Conservation (phyloP, 2,888 invertebrate genomes). For the Tenodera sinensis region DNA sequence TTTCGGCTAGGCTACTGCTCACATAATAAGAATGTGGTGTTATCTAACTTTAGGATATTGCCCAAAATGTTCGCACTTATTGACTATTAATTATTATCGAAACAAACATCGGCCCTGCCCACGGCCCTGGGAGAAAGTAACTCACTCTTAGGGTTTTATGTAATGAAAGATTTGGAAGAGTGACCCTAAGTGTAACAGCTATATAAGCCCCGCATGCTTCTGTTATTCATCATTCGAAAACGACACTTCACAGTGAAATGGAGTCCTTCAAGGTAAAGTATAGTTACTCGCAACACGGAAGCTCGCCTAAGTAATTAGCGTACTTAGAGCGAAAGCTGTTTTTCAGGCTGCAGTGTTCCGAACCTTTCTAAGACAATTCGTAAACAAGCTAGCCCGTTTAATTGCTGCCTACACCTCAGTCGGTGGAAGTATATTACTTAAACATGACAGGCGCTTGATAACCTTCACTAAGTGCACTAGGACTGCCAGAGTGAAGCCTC, state of each 20-base stretch:
- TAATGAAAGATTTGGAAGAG: background rate
- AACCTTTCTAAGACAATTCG: background rate
- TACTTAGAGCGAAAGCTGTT: background rate
- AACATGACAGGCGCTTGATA: too few species aligned
- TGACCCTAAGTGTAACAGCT: background rate
- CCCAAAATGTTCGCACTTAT: background rate
- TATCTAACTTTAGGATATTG: background rate
- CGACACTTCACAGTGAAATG: background rate
- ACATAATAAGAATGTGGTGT: background rate
- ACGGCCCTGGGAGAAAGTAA: background rate
- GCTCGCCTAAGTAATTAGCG: background rate
- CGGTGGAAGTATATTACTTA: too few species aligned
- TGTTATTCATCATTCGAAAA: background rate
- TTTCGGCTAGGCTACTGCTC: background rate
- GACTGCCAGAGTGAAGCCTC: too few species aligned
- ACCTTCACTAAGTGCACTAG: too few species aligned
- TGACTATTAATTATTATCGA: background rate
- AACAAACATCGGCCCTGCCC: background rate
- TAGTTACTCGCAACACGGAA: background rate
- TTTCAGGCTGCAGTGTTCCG: background rate
- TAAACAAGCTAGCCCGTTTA: background rate
- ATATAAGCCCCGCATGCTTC: background rate
- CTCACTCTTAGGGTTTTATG: background rate
- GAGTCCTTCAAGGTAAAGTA: background rate
- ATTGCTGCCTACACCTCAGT: background rate